Evolutionary conservation across 2,797 vertebrate genomes (phyloP).

Genomic region (Psittacula derbiana): DNA sequence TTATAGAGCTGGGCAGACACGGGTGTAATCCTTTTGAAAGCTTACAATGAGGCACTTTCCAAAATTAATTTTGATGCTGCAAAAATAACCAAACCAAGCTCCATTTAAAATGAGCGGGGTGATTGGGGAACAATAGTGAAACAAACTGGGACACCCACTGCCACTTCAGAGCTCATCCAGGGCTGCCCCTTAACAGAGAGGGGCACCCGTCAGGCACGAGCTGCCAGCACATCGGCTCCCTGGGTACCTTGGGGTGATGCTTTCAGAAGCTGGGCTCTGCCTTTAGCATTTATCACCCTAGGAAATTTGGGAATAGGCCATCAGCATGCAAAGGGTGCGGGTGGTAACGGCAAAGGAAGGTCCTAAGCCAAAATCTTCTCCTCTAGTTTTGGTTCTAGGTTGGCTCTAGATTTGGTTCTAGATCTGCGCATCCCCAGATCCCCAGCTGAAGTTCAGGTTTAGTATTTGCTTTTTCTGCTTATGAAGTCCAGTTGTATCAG

Average conservation of each 20-base stretch:
- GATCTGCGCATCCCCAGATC: background rate
- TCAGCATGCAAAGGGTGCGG: accelerated
- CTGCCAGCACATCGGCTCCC: accelerated
- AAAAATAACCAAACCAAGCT: constrained; percentile 32
- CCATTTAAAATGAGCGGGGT: background rate
- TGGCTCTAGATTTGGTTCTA: too few relatives aligned
- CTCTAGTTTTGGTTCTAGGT: background rate
- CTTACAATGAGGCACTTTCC: background rate
- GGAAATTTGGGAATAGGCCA: background rate
- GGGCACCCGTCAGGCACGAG: accelerated
- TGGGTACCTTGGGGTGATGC: accelerated
- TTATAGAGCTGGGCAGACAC: constrained; percentile 27
- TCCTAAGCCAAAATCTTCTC: background rate
- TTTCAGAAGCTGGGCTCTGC: background rate
- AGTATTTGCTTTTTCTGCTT: background rate
- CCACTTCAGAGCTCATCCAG: background rate
- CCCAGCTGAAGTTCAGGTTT: background rate
- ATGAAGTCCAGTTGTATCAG: background rate
- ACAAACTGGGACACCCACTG: background rate
- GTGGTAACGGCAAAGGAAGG: background rate
- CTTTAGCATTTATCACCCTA: background rate
- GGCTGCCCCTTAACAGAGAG: background rate
- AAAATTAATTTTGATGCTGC: background rate
- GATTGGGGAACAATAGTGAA: background rate
- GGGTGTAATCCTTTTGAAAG: constrained; percentile 21